Evolutionary conservation across 1,140 invertebrate genomes (phyloP), one percentile per base, ranked within the genome.

Genomic region (Gryon sp.): DNA sequence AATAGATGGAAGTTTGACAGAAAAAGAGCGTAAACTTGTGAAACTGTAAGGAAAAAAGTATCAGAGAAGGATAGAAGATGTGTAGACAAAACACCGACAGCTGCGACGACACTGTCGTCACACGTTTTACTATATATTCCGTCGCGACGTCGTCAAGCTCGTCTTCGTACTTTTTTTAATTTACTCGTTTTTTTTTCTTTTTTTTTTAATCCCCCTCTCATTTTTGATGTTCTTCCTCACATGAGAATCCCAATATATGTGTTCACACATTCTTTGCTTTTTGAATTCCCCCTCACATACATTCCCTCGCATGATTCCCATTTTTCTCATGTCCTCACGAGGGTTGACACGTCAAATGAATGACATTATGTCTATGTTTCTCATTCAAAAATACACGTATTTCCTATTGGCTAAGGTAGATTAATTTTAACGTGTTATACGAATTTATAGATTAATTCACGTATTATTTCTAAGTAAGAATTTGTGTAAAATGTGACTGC

Each of bases 21-120:
- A 73, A 68, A 78, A 69, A 69, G 40, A 72, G 18, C 41, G 38
- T 57, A 45, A 19, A 30, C 38, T 40, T 32, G 34, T 36, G 55
- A 41, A 38, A 40, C 20, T 41, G 22, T 7, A 34, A 34, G n/a
- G 26, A 15, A 48, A 41, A 12, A 63, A 69, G 52, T 32, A 60
- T n/a, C n/a, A 63, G 22, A 62, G 63, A 38, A 69, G 38, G 57
- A 57, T 45, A 48, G 12, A 52, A 38, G 34, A 62, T 16, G 68
- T 7, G 57, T 69, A 73, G 69, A 73, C 68, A 78, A 77, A 78
- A 73, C 76, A 73, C 57, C 46, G 57, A 63, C 76, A 73, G 76
- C 68, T 78, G 76, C 63, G 34, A 46, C 68, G 75, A 63, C 57
- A 70, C 59, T 45, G 53, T 76, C 48, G 55, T 63, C 59, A 34